Base-by-base conservation (phyloP, 2,888 invertebrate species). In the Agrotis clavis region DNA sequence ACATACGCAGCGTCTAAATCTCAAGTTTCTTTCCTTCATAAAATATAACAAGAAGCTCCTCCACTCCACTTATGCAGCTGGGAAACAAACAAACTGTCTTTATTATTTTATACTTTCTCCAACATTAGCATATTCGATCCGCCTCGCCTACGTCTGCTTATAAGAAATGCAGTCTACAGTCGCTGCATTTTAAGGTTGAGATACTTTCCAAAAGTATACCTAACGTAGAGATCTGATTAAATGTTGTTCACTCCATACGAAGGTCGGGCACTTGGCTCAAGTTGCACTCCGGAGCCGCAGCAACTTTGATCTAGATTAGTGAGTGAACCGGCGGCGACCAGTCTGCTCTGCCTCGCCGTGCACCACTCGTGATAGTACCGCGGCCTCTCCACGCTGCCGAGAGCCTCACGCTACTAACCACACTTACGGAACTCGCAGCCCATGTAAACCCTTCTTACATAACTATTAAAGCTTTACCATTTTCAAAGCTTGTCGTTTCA, bases 241-340 rank as follows among this genome's bases (percentile, higher is more conserved):
- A 64, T 63, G 51, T 73, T 67, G 74, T 72, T 76, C 63, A 60
- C 30, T 67, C 51, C 14, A 72, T 63, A 71, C 71, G 76, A 78
- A 81, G 79, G 74, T 76, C 81, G 66, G 68, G 78, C 63, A 83
- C 73, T 86, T 86, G 74, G 79, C 84, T 82, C 85, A 80, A 86
- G 82, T 82, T 83, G 82, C 85, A 83, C 75, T 81, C 61, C 61
- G 60, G 51, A 72, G 67, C 65, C 60, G 71, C 35, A 73, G 74
- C 82, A 79, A 81, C 70, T 86, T 71, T 76, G 82, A 79, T 84
- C 79, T 86, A 86, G 81, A 79, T 85, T 67, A 82, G 82, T 81
- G 59, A 78, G 75, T 67, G 74, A 68, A 63, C 64, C 60, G 78
- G 72, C 72, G 73, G 41, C 83, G 71, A 59, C 64, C 63, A 71